phyloP scores from a whole-genome alignment of 2,797 vertebrate genomes.

The Gallinago stenura region DNA sequence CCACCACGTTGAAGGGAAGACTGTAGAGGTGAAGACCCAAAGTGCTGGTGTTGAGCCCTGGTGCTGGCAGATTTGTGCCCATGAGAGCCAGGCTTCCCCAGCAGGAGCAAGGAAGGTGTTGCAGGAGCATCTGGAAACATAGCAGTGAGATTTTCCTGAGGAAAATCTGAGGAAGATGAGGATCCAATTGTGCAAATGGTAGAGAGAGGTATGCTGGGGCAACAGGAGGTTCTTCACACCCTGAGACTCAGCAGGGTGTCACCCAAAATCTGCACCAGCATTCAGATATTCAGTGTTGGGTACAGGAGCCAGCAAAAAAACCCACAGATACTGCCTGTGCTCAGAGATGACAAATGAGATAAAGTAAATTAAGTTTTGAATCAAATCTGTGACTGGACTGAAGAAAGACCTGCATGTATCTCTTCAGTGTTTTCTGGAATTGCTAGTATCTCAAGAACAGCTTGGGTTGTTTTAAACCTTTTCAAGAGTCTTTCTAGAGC shows the following conservation, averaged over 20 bases:
- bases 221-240: not conserved
- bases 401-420: not conserved
- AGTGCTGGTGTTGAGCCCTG: accelerated
- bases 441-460: not conserved
- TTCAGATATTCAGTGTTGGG: not conserved
- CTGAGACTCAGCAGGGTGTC: not conserved
- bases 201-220: not conserved
- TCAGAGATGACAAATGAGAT: not conserved
- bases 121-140: not conserved
- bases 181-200: not conserved
- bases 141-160: not conserved
- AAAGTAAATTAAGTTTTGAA: not conserved
- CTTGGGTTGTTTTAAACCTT: not conserved
- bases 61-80: not conserved
- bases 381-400: not conserved
- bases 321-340: not conserved
- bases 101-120: not conserved
- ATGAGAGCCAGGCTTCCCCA: not conserved
- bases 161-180: not conserved
- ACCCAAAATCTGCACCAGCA: not conserved
- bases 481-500: not conserved
- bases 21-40: not conserved
- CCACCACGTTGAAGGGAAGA: not conserved
- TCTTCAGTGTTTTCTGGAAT: not conserved
- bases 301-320: not conserved